Percentiles rank a stretch among this genome's conserved stretches.
phyloP scores from a whole-genome alignment of 2,797 vertebrate species.

The Hybognathus amarus region DNA sequence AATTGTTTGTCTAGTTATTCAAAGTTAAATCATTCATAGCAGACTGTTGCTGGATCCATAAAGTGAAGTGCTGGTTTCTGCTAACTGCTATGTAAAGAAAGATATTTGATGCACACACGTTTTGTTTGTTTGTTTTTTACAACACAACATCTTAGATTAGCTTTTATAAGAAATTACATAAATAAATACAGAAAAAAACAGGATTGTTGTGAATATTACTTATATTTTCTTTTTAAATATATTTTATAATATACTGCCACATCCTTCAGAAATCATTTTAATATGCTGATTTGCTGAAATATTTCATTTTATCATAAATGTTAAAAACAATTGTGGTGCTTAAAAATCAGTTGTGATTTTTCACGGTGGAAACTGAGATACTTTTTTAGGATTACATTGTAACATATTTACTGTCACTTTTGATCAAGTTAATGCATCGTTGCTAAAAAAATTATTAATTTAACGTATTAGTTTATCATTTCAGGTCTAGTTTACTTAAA shows the following conservation, averaged over 20 bases:
- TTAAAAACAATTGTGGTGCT: neutral
- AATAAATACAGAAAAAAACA: neutral
- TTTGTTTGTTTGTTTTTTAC: neutral
- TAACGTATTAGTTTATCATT: no score
- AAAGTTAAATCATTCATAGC: constrained; percentile 56
- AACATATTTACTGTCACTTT: neutral
- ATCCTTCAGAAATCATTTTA: neutral
- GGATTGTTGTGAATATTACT: neutral
- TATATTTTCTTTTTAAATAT: neutral
- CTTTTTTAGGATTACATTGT: neutral
- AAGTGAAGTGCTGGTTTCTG: constrained; percentile 34
- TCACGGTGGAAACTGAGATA: neutral
- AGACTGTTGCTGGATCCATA: constrained; percentile 45
- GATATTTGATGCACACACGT: neutral
- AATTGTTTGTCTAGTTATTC: constrained; percentile 63
- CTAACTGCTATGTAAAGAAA: no score
- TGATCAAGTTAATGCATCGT: neutral
- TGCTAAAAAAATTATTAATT: neutral
- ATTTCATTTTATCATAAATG: no score
- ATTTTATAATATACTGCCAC: neutral
- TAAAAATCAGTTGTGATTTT: no score
- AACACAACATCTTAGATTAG: neutral
- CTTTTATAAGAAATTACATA: neutral
- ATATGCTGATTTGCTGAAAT: neutral
- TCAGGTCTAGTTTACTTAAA: no score